A percentile compares a stretch with the other conserved stretches of the same genome.
Conservation (phyloP, 2,113 vertebrate genomes). For the Burhinus oedicnemus region DNA sequence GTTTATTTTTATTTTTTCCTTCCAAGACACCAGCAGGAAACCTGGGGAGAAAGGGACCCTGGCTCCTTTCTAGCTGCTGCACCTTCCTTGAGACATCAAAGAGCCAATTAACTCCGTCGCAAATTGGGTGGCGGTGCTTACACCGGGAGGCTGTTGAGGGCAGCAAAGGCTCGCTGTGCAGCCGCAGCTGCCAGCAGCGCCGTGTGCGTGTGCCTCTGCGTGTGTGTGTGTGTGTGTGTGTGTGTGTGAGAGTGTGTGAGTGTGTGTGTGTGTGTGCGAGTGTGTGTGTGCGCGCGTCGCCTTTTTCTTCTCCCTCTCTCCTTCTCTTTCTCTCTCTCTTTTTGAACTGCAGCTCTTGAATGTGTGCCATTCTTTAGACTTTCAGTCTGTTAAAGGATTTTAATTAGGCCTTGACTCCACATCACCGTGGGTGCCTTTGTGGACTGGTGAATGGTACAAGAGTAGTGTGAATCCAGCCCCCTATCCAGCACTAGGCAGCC, state of each 20-base stretch:
- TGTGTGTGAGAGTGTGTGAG: background rate
- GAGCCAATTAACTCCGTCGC: slow-evolving; percentile 94
- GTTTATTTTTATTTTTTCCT: background rate
- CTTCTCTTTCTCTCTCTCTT: background rate
- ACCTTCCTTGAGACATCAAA: slow-evolving; percentile 95
- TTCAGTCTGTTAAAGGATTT: slow-evolving; percentile 84
- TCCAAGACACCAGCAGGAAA: slow-evolving; percentile 66
- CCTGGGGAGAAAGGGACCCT: slow-evolving; percentile 60
- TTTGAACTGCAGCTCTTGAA: slow-evolving; percentile 71
- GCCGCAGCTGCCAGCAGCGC: slow-evolving; percentile 63
- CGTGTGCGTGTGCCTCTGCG: background rate
- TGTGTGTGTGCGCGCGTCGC: background rate
- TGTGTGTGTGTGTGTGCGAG: background rate
- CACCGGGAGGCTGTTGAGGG: slow-evolving; percentile 86
- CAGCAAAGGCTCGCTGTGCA: slow-evolving; percentile 80
- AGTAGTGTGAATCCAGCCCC: slow-evolving; percentile 77
- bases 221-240: background rate
- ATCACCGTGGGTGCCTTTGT: slow-evolving; percentile 81
- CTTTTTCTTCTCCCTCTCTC: background rate
- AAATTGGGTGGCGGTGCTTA: slow-evolving; percentile 90
- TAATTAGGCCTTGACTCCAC: slow-evolving; percentile 86
- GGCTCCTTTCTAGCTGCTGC: slow-evolving; percentile 75
- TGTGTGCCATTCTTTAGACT: slow-evolving; percentile 74
- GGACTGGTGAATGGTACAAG: slow-evolving; percentile 81
- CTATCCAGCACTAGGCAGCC: slow-evolving; percentile 73